Conservation (phyloP, 2,113 vertebrate genomes). For the Lepus timidus region DNA sequence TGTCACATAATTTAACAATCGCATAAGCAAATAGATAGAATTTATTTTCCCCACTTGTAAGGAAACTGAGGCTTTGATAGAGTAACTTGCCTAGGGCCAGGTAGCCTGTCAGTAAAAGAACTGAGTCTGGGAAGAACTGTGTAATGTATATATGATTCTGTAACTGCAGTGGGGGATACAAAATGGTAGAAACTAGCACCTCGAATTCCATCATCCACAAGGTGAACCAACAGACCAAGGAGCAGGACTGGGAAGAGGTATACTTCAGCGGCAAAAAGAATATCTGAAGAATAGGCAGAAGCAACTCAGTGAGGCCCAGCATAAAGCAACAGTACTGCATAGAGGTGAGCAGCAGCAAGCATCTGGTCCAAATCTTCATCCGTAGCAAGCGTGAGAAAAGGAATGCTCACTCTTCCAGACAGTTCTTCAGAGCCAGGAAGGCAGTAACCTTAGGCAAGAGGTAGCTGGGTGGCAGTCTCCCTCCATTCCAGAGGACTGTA, state of each 20-base stretch:
- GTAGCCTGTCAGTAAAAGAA: not conserved
- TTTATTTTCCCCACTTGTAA: not conserved
- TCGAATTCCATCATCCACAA: not conserved
- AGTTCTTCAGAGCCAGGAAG: not conserved
- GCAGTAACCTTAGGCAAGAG: too few relatives aligned
- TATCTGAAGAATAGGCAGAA: not conserved
- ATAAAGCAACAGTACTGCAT: fast-evolving
- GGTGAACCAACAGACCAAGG: not conserved
- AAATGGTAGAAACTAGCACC: not conserved
- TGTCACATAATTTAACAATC: not conserved
- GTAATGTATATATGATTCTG: not conserved
- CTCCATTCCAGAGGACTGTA: not conserved
- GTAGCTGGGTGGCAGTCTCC: not conserved
- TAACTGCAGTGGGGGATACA: not conserved
- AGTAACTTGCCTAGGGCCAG: not conserved
- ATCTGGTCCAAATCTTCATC: too few relatives aligned
- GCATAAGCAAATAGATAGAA: not conserved
- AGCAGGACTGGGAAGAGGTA: too few relatives aligned
- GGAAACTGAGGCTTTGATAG: slow-evolving; percentile 10
- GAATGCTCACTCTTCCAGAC: fast-evolving
- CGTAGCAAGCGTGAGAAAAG: fast-evolving
- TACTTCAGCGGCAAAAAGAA: not conserved
- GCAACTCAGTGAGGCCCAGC: not conserved
- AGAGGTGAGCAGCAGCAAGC: not conserved
- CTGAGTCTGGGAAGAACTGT: not conserved